Percentiles rank a stretch among this genome's conserved stretches.
Evolutionary conservation across 2,113 vertebrate genomes (phyloP).

Genomic region (Urocitellus parryii): DNA sequence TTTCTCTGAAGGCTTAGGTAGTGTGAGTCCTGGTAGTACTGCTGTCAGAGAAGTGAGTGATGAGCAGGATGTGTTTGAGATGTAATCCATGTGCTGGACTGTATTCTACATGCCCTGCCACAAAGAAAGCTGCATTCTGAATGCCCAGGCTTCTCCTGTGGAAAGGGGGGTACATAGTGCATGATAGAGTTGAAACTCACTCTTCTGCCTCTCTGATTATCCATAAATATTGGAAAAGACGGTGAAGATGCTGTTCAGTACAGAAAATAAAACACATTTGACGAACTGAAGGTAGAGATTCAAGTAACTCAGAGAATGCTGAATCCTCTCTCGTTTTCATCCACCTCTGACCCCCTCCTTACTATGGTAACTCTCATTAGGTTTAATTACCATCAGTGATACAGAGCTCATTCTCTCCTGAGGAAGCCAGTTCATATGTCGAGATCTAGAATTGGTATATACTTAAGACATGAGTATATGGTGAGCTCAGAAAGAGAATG

Average conservation of each 20-base stretch:
- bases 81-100: too few species aligned
- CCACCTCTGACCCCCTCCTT: neutral
- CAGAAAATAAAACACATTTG: too few species aligned
- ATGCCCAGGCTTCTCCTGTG: neutral
- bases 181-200: neutral
- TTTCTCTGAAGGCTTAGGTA: neutral
- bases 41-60: neutral
- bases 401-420: neutral
- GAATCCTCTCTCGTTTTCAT: neutral
- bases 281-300: neutral
- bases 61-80: neutral
- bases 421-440: neutral
- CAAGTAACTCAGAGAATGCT: neutral
- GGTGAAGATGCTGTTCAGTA: too few species aligned
- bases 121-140: neutral
- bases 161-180: neutral
- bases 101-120: fast-evolving
- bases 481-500: too few species aligned
- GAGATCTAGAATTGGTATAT: neutral
- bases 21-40: neutral
- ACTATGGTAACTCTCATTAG: neutral
- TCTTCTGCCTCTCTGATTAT: neutral
- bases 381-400: neutral
- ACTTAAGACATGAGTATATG: too few species aligned
- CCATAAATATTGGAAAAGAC: neutral